Base-by-base conservation (phyloP, 2,113 vertebrate genomes). In the Cephalopholis sonnerati region DNA sequence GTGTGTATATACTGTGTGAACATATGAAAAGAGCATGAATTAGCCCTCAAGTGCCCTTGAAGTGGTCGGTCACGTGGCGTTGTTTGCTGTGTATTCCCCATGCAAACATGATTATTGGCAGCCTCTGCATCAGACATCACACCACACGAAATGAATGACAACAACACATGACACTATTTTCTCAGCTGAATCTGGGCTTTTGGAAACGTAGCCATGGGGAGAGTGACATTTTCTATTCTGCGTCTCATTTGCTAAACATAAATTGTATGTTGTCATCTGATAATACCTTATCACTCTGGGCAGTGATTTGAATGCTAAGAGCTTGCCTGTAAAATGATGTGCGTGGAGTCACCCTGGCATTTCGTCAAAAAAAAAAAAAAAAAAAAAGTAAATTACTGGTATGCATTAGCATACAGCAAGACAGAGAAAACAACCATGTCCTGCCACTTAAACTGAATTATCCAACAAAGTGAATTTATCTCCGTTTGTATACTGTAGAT, bases 251-350 rank as follows among this genome's bases (percentile, higher is more conserved):
- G 77, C 83, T 82, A 50, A 85, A 90, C 87, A 89, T 67, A 88
- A 92, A 93, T 90, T 89, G 86, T 55, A 83, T 68, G 84, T 84
- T 90, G 89, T 89, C 79, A 82, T 88, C 68, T 88, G 87, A 85
- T 83, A 83, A 89, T 83, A 81, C 65, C 55, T 74, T 85, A 85
- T 91, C 84, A 82, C 63, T 74, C 54, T 39, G 79, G 59, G 55
- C 70, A 76, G 78, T 74, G 68, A 90, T 87, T 86, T 87, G 73
- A 88, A 88, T 84, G 72, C 80, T 88, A 71, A 89, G 77, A 82
- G 85, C 77, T 68, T 83, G 77, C 65, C 51, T 81, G 61, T 81
- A 73, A 78, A 90, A 86, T 74, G 20, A 79, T 80, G 59, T 84
- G 41, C 41, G 74, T 62, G 39, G 74, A 73, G 68, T 85, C 79